Base-by-base conservation (phyloP, 2,113 vertebrate species). In the Silurus asotus region DNA sequence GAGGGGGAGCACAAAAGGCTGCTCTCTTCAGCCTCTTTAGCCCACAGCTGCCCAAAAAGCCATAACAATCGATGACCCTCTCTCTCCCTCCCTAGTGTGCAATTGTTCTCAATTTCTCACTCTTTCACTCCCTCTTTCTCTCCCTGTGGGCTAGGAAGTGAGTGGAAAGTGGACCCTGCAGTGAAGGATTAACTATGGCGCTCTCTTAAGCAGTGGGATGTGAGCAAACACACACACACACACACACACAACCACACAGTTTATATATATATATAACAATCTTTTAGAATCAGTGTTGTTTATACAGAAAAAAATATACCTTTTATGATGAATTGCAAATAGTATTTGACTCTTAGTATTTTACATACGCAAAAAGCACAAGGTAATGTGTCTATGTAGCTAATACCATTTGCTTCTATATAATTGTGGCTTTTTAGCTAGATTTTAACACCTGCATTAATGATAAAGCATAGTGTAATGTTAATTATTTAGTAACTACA, bases 101-200 rank as follows among this genome's bases (percentile, higher is more conserved):
- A 59, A 85, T 59, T 83, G 75, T 83, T 85, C n/a, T 7, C 62
- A 28, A 53, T 65, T 48, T 81, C 45, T 19, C 61, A 82, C 78
- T 82, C 76, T 58, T 78, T 58, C 62, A 53, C 19, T 23, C 74
- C 3, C 59, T 78, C 51, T 76, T 80, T 81, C 72, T 64, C 58
- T 62, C 86, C 75, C 53, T 81, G 86, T 86, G 75, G 80, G 88
- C 86, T 86, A 51, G 86, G 84, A 87, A 87, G 88, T 87, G 79
- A 85, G 83, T 89, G 86, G 74, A 89, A 76, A 89, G 83, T 85
- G 86, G 69, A 85, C 56, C 83, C 88, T 85, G 75, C 84, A 64
- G 86, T 87, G 88, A 79, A 25, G 84, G 80, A 87, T 89, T 86
- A 89, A 82, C 88, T 77, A 76, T 62, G 72, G 86, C 83, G 72